A percentile compares a stretch with the other conserved stretches of the same genome.
Evolutionary conservation across 2,113 vertebrate genomes (phyloP).

Genomic region (Herpailurus yagouaroundi): DNA sequence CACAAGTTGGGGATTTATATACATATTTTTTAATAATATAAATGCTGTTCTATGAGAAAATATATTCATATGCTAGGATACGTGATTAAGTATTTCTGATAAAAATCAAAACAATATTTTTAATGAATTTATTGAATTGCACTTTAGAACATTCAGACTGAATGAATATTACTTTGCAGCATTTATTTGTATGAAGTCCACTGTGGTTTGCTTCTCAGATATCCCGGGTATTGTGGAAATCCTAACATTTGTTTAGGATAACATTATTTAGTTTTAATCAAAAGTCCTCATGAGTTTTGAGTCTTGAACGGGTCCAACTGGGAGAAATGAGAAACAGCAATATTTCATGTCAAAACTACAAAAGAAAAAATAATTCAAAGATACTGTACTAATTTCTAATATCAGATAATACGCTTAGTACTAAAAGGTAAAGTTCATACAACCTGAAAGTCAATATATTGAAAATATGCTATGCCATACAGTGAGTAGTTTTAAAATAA

Average conservation of each 20-base stretch:
- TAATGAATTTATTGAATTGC: neutral
- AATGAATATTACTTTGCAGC: neutral
- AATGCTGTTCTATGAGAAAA: neutral
- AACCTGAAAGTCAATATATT: neutral
- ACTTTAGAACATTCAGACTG: neutral
- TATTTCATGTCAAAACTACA: neutral
- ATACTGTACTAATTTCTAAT: neutral
- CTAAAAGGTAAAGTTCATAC: neutral
- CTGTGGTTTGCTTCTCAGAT: neutral
- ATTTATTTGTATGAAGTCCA: neutral
- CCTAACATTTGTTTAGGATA: neutral
- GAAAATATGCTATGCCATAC: neutral
- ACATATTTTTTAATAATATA: neutral
- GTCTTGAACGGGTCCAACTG: fast-evolving
- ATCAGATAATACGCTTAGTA: neutral
- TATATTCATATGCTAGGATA: neutral
- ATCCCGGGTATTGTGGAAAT: neutral
- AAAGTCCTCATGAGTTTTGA: neutral
- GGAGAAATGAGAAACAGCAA: neutral
- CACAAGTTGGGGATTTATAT: neutral
- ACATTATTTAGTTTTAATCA: neutral
- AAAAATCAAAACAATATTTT: neutral
- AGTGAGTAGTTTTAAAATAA: neutral
- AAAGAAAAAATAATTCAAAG: neutral
- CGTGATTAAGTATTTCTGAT: neutral